Percentiles rank a stretch among this genome's conserved stretches.
Evolutionary conservation across 2,888 invertebrate genomes (phyloP).

Genomic region (Nomada flava): DNA sequence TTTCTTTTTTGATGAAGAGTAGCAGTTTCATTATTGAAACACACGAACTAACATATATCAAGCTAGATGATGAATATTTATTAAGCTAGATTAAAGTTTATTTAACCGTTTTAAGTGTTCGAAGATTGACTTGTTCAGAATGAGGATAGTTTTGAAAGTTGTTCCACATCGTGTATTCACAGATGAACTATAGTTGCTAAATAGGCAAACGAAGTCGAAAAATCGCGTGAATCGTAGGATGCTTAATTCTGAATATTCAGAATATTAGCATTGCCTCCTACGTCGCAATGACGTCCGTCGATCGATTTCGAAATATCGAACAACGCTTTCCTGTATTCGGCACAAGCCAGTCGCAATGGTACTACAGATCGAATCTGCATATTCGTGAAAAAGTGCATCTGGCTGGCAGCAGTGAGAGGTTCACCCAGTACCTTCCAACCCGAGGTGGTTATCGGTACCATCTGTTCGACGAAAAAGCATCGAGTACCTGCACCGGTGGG

Average conservation of each 20-base stretch:
- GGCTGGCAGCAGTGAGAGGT: conserved; percentile 22
- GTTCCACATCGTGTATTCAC: too few species aligned
- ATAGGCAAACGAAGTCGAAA: neutral
- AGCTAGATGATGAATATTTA: neutral
- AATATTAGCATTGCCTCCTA: conserved; percentile 21
- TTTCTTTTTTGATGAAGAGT: neutral
- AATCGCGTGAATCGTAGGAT: conserved; percentile 20
- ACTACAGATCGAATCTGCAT: conserved; percentile 21
- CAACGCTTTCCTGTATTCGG: conserved; percentile 34
- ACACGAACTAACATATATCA: neutral
- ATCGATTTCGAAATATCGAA: conserved; percentile 39
- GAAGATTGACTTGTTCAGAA: neutral
- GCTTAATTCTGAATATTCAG: conserved; percentile 21
- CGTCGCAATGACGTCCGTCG: conserved; percentile 33
- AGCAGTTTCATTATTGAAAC: neutral
- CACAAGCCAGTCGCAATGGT: neutral
- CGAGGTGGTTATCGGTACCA: conserved; percentile 37
- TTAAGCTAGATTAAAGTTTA: neutral
- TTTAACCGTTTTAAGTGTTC: neutral
- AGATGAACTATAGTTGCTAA: neutral
- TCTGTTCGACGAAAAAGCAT: conserved; percentile 25
- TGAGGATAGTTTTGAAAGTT: too few species aligned
- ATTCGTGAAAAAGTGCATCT: conserved; percentile 14
- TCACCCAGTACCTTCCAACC: conserved; percentile 20
- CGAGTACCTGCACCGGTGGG: neutral